Evolutionary conservation across 2,888 invertebrate species (phyloP).

Genomic region (Perithous albicinctus): DNA sequence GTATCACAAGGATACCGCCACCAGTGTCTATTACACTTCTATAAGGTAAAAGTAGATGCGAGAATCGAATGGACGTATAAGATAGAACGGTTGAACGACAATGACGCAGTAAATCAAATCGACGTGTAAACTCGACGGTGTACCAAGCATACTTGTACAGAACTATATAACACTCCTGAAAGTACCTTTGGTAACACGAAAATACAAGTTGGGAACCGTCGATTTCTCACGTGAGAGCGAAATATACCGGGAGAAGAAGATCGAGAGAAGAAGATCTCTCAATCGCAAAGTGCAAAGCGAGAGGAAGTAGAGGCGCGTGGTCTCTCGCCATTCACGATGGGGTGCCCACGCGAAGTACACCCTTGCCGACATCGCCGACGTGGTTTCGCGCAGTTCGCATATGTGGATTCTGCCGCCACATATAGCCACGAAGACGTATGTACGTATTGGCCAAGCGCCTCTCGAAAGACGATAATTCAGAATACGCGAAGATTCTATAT

Average conservation of each 20-base stretch:
- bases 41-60: conserved; percentile 51
- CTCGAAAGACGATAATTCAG: conserved; percentile 83
- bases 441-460: conserved; percentile 81
- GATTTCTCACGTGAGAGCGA: conserved; percentile 68
- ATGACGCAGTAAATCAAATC: conserved; percentile 71
- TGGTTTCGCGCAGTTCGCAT: conserved; percentile 52
- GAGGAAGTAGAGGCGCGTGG: conserved; percentile 60
- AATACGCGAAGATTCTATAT: conserved; percentile 72
- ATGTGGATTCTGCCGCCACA: conserved; percentile 67
- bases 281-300: conserved; percentile 19
- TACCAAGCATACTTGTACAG: conserved; percentile 33
- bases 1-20: conserved; percentile 43
- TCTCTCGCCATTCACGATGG: conserved; percentile 68
- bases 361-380: conserved; percentile 66
- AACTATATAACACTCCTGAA: conserved; percentile 7
- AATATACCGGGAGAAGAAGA: conserved; percentile 29
- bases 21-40: conserved; percentile 59
- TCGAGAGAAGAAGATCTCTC: conserved; percentile 56
- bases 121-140: conserved; percentile 62
- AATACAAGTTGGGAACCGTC: conserved; percentile 71
- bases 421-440: conserved; percentile 76
- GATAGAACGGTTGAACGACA: conserved; percentile 63
- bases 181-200: conserved; percentile 59
- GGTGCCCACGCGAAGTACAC: conserved; percentile 68
- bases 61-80: conserved; percentile 51